Percentiles rank a stretch among this genome's conserved stretches.
These are phyloP conservation scores for Rhinoptilus africanus DNA, from an alignment of 2,113 vertebrate genomes.

Conservation along the genomic window DNA sequence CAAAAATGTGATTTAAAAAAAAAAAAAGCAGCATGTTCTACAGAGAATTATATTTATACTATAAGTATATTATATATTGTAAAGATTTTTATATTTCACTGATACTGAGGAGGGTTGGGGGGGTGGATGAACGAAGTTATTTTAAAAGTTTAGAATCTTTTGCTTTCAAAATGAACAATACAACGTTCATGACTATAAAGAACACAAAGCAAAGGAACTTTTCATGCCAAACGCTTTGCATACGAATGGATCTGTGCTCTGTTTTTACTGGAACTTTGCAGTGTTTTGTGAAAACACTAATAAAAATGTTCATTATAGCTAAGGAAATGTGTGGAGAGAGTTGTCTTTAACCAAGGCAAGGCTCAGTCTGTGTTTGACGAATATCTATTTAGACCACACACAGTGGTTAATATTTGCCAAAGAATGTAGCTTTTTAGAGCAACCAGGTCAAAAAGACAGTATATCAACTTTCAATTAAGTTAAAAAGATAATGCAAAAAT, in stretches of 20 bases:
- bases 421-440: conserved; percentile 69
- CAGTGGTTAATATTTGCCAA: conserved; percentile 69
- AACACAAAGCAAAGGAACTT: neutral
- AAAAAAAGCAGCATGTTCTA: neutral
- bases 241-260: conserved; percentile 24
- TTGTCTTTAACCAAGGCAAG: conserved; percentile 65
- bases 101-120: neutral
- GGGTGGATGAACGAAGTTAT: neutral
- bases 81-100: neutral
- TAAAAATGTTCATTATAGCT: conserved; percentile 63
- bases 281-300: conserved; percentile 55
- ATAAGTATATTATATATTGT: neutral
- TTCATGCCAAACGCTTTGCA: neutral
- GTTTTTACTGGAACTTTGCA: conserved; percentile 56
- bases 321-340: conserved; percentile 65
- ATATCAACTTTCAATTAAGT: conserved; percentile 71
- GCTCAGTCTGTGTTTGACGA: conserved; percentile 23
- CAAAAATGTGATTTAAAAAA: neutral
- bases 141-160: neutral
- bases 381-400: conserved; percentile 76
- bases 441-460: conserved; percentile 70
- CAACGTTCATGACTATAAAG: neutral
- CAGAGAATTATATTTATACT: neutral
- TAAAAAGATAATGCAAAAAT: conserved; percentile 67
- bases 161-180: neutral